Conservation (phyloP, 1,140 invertebrate genomes). For the Periplaneta americana region DNA sequence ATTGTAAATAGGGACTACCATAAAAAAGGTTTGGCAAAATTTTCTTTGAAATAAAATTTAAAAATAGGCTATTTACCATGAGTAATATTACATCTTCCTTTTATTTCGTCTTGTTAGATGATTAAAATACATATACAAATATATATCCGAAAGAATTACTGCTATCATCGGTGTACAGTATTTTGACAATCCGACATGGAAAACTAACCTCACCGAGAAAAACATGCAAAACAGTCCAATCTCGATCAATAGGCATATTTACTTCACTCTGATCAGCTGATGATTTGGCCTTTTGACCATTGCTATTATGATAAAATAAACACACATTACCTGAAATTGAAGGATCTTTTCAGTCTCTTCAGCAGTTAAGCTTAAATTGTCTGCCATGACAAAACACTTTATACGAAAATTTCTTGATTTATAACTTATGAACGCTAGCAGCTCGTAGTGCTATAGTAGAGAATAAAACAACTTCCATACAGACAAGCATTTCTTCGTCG, state of each 20-base stretch:
- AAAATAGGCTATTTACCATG: too few relatives aligned
- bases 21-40: too few relatives aligned
- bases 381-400: slow-evolving; percentile 11
- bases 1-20: too few relatives aligned
- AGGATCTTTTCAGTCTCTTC: slow-evolving; percentile 82
- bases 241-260: too few relatives aligned
- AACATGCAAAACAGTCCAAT: not conserved
- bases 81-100: too few relatives aligned
- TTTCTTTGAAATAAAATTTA: too few relatives aligned
- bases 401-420: not conserved
- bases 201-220: not conserved
- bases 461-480: not conserved
- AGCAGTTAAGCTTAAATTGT: slow-evolving; percentile 38
- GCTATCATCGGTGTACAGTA: not conserved
- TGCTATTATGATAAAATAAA: not conserved
- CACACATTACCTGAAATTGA: slow-evolving; percentile 57
- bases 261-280: not conserved
- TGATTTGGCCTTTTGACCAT: not conserved
- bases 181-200: not conserved
- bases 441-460: not conserved
- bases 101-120: too few relatives aligned
- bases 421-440: not conserved
- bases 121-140: too few relatives aligned
- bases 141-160: too few relatives aligned
- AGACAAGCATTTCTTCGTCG: not conserved